Evolutionary conservation across 1,140 invertebrate species (phyloP).

Genomic region (Sycophila sp.): DNA sequence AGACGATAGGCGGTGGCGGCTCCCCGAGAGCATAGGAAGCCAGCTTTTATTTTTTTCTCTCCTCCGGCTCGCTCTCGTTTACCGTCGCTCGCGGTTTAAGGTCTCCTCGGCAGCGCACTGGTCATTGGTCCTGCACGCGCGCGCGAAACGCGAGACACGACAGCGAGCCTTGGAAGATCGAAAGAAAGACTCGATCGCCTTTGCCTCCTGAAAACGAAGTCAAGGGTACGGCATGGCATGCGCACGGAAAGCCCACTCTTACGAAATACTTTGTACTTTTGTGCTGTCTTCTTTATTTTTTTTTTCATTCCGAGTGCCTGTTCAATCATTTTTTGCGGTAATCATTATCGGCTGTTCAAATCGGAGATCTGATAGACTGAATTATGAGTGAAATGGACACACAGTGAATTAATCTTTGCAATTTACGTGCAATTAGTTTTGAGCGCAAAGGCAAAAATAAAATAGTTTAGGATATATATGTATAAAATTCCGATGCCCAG

Average conservation of each 20-base stretch:
- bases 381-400: too few species aligned
- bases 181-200: slow-evolving; percentile 17
- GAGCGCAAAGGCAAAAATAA: too few species aligned
- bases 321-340: too few species aligned
- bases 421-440: too few species aligned
- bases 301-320: too few species aligned
- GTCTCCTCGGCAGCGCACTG: neutral
- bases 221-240: slow-evolving; percentile 33
- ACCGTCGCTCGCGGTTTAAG: neutral
- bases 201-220: slow-evolving; percentile 27
- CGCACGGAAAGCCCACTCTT: neutral
- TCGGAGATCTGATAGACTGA: too few species aligned
- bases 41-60: slow-evolving; percentile 2
- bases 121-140: slow-evolving; percentile 20
- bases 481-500: too few species aligned
- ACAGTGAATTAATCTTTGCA: too few species aligned
- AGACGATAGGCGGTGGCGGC: neutral
- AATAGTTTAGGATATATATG: too few species aligned
- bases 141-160: neutral
- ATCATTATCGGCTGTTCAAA: too few species aligned
- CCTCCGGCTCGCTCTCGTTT: neutral
- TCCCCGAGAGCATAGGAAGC: slow-evolving; percentile 18
- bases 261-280: too few species aligned
- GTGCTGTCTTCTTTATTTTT: neutral
- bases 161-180: slow-evolving; percentile 17